Percentiles rank a stretch among this genome's conserved stretches.
These are phyloP conservation scores for Meleagris gallopavo DNA, from an alignment of 2,113 vertebrate genomes.

Conservation along the genomic window DNA sequence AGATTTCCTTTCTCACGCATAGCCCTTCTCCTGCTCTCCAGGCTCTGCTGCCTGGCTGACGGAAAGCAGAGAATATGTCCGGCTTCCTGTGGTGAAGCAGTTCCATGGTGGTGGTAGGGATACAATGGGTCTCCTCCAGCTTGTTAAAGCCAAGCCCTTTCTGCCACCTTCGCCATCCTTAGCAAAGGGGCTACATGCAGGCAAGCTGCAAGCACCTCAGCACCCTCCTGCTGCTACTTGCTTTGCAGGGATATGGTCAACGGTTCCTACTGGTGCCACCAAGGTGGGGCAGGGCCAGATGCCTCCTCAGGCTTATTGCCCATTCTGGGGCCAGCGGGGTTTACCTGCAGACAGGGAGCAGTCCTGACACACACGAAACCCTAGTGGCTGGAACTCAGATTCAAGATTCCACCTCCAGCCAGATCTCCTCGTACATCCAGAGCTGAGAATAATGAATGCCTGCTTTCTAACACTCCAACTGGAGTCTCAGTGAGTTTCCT, in stretches of 20 bases:
- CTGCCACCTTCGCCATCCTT: neutral
- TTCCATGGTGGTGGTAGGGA: rapidly evolving
- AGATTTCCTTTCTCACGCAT: neutral
- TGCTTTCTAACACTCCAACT: too few species aligned
- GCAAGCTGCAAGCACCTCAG: rapidly evolving
- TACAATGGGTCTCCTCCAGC: neutral
- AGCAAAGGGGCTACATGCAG: neutral
- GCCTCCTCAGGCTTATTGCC: neutral
- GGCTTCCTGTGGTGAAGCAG: neutral
- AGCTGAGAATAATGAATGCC: too few species aligned
- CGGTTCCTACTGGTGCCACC: neutral
- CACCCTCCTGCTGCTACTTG: neutral
- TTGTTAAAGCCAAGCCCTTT: neutral
- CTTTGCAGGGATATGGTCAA: neutral
- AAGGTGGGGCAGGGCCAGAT: neutral
- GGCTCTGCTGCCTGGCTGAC: neutral
- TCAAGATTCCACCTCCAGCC: neutral
- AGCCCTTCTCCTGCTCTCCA: neutral
- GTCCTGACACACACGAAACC: neutral
- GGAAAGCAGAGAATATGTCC: neutral
- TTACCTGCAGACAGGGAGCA: neutral
- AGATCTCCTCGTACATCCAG: neutral
- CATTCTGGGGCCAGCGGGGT: neutral
- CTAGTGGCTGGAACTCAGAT: neutral
- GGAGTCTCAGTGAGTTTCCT: too few species aligned